These are phyloP conservation scores for Turritopsis dohrnii DNA, from an alignment of 30 jellyfish, hydroid and myxozoan species.

Conservation along the genomic window DNA sequence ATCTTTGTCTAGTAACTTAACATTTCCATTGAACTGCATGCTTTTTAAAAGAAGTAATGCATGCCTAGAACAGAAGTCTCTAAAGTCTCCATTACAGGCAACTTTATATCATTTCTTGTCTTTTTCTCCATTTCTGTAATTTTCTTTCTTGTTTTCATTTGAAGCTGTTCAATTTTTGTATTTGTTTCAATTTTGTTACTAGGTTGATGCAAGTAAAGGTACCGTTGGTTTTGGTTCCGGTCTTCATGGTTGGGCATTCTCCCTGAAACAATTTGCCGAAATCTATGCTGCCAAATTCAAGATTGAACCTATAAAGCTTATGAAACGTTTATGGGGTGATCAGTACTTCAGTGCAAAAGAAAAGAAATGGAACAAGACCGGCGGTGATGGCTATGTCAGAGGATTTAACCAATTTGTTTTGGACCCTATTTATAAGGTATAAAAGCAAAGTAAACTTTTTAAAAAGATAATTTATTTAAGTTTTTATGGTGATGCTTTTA, in stretches of 20 bases:
- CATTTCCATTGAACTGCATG: no score
- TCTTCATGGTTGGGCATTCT: constrained; percentile 99
- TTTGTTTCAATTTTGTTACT: no score
- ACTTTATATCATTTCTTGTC: no score
- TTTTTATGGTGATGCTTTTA: no score
- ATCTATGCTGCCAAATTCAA: constrained; percentile 90
- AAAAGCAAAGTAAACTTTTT: neutral
- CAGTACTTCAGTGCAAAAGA: constrained; percentile 78
- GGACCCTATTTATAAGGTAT: constrained; percentile 97
- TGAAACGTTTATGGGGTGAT: constrained; percentile 99
- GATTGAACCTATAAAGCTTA: constrained; percentile 76
- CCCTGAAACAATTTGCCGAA: constrained; percentile 91
- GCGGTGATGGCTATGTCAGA: constrained; percentile 75
- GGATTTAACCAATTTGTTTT: constrained; percentile 88
- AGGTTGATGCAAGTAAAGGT: constrained; percentile 94
- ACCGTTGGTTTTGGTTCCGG: constrained; percentile 99
- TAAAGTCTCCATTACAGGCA: no score
- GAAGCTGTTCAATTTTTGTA: no score
- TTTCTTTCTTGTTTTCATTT: no score
- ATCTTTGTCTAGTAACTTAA: no score
- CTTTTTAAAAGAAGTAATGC: no score
- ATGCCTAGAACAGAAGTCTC: no score
- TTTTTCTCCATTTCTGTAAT: no score
- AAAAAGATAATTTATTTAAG: no score
- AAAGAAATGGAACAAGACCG: constrained; percentile 90